Percentiles rank a stretch among this genome's conserved stretches.
phyloP scores from a whole-genome alignment of 1,140 invertebrate species.

The Sitodiplosis mosellana region DNA sequence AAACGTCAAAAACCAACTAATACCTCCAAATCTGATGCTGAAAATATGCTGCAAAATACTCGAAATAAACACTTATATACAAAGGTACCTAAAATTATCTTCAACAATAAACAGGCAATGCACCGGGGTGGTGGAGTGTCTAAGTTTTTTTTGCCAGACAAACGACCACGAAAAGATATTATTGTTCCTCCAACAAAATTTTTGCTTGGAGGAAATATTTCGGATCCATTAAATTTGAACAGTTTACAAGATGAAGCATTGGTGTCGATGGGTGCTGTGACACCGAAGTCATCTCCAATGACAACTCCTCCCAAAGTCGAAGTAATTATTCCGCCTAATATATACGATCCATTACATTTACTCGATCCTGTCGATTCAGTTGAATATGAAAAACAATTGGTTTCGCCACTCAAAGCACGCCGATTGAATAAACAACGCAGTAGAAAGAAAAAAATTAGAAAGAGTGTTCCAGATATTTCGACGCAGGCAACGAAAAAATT shows the following conservation, averaged over 20 bases:
- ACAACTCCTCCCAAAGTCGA: constrained; percentile 66
- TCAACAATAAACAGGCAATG: neutral
- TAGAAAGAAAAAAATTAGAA: constrained; percentile 15
- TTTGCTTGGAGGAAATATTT: constrained; percentile 83
- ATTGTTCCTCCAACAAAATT: constrained; percentile 79
- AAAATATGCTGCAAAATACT: neutral
- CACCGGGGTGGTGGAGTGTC: constrained; percentile 10
- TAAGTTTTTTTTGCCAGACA: constrained; percentile 42
- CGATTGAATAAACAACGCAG: constrained; percentile 17
- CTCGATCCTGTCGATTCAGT: constrained; percentile 61
- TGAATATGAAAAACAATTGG: constrained; percentile 56
- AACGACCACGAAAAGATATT: constrained; percentile 49
- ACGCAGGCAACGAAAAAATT: too few relatives aligned
- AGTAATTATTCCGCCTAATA: constrained; percentile 83
- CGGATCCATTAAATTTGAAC: constrained; percentile 85
- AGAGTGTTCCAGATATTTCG: neutral
- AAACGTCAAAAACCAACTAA: neutral
- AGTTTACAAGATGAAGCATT: constrained; percentile 79
- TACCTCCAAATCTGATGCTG: neutral
- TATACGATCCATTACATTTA: constrained; percentile 76
- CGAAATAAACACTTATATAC: neutral
- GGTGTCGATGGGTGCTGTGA: constrained; percentile 67
- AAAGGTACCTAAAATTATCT: neutral
- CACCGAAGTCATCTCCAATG: constrained; percentile 71
- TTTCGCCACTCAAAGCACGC: constrained; percentile 15